phyloP scores from a whole-genome alignment of 2,888 invertebrate genomes.

The Lingula anatina region DNA sequence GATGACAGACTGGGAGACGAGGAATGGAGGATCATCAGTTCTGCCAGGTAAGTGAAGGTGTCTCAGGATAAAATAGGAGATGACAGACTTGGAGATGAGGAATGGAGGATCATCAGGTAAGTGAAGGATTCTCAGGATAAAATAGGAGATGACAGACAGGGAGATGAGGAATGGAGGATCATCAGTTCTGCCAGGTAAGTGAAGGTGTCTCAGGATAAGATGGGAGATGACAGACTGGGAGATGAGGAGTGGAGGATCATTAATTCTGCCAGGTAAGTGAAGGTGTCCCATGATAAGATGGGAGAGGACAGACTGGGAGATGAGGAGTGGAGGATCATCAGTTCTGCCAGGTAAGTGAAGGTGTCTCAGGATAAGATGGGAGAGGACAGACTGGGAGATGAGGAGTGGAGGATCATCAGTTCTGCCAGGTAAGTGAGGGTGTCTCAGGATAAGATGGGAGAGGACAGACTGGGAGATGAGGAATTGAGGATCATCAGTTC shows the following conservation, averaged over 20 bases:
- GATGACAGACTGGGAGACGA: conserved; percentile 50
- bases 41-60: conserved; percentile 26
- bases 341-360: conserved; percentile 35
- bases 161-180: conserved; percentile 50
- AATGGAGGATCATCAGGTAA: conserved; percentile 44
- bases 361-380: conserved; percentile 39
- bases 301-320: conserved; percentile 49
- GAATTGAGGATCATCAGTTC: too few relatives aligned
- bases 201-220: conserved; percentile 30
- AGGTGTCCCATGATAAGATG: conserved; percentile 37
- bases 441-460: too few relatives aligned
- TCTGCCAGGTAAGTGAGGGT: conserved; percentile 22
- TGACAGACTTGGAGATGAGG: conserved; percentile 49
- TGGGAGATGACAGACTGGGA: conserved; percentile 47
- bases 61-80: conserved; percentile 42
- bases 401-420: conserved; percentile 48
- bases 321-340: conserved; percentile 47
- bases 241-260: conserved; percentile 50
- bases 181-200: conserved; percentile 29
- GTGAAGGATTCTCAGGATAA: conserved; percentile 14
- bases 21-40: conserved; percentile 46
- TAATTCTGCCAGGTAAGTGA: conserved; percentile 33
- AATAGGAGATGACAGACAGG: conserved; percentile 47
- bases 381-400: conserved; percentile 49
- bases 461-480: too few relatives aligned